Percentiles rank a stretch among this genome's conserved stretches.
Conservation (phyloP, 2,797 vertebrate species). For the Stomatorhinus walkeri region DNA sequence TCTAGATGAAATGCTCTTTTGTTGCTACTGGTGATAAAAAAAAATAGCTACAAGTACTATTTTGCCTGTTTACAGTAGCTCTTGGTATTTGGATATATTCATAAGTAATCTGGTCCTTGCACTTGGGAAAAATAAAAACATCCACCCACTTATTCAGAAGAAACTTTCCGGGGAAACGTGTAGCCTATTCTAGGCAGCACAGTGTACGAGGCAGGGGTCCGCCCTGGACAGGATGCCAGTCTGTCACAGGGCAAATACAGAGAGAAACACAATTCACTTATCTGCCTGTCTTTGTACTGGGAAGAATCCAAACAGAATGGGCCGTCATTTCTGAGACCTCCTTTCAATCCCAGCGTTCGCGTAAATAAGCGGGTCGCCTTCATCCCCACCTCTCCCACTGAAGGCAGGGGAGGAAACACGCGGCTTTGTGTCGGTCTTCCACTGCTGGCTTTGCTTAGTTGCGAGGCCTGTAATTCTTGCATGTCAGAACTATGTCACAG, state of each 20-base stretch:
- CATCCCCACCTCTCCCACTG: neutral
- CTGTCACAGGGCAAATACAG: neutral
- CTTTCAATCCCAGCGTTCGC: neutral
- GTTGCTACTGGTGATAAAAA: neutral
- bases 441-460: neutral
- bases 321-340: neutral
- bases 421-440: neutral
- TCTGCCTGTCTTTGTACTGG: neutral
- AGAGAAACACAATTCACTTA: neutral
- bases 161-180: neutral
- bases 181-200: neutral
- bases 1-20: neutral
- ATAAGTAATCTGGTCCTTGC: neutral
- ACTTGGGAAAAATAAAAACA: neutral
- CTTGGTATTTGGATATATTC: neutral
- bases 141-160: neutral
- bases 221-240: neutral
- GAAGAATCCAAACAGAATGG: neutral
- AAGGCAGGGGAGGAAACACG: neutral
- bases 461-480: neutral
- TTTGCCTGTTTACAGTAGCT: neutral
- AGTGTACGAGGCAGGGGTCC: neutral
- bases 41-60: neutral
- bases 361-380: neutral
- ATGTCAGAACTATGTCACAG: neutral